Conservation (phyloP, 2,888 invertebrate species). For the Acronicta psi region DNA sequence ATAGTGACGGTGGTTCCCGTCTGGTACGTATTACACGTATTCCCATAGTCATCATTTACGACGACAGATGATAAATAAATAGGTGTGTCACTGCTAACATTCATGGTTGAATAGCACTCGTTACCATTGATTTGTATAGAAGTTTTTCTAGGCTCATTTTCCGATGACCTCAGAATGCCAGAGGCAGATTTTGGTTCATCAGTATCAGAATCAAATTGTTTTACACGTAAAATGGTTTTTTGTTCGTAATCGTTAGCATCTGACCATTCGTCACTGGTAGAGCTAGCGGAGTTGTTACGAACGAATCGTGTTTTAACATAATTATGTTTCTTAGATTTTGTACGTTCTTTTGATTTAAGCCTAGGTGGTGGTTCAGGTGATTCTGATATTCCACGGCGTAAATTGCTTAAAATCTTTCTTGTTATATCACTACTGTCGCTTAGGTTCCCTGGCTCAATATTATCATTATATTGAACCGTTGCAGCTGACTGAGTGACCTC, state of each 20-base stretch:
- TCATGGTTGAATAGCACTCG: conserved; percentile 93
- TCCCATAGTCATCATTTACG: conserved; percentile 89
- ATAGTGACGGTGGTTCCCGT: conserved; percentile 90
- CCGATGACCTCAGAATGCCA: conserved; percentile 66
- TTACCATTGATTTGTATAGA: conserved; percentile 93
- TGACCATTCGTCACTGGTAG: conserved; percentile 87
- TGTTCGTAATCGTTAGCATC: conserved; percentile 85
- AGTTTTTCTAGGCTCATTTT: conserved; percentile 88
- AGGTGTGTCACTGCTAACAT: conserved; percentile 91
- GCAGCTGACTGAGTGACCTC: conserved; percentile 25
- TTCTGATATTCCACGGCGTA: conserved; percentile 80
- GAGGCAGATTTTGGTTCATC: conserved; percentile 66
- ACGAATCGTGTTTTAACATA: conserved; percentile 87
- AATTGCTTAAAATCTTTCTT: conserved; percentile 76
- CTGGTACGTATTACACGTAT: conserved; percentile 82
- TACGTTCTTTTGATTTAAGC: conserved; percentile 76
- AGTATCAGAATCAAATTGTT: conserved; percentile 87
- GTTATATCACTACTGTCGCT: conserved; percentile 85
- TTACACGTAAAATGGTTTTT: conserved; percentile 80
- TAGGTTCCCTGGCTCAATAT: conserved; percentile 76
- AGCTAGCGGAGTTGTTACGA: conserved; percentile 82
- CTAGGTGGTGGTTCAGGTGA: conserved; percentile 87
- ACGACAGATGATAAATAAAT: conserved; percentile 93
- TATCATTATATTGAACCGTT: conserved; percentile 52
- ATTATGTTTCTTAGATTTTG: conserved; percentile 82